Evolutionary conservation across 2,113 vertebrate species (phyloP).

Genomic region (Hiodon alosoides): DNA sequence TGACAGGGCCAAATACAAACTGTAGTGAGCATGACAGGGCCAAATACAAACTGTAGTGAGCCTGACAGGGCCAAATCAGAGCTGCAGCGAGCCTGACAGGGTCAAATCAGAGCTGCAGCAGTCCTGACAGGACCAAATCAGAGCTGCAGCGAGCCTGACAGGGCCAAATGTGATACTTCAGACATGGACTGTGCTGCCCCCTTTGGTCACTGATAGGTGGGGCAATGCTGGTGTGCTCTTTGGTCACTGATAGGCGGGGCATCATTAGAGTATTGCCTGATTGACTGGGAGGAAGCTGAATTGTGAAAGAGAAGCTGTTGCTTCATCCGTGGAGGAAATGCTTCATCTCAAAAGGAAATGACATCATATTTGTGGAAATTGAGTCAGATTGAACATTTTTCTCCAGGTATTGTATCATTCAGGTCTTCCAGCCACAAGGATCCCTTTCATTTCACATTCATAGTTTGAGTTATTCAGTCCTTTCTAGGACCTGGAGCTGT

Average conservation of each 20-base stretch:
- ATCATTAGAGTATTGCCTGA: slow-evolving; percentile 10
- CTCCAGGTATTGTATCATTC: slow-evolving; percentile 16
- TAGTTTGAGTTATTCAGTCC: slow-evolving; percentile 20
- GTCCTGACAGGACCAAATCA: too few relatives aligned
- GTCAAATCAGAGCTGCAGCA: too few relatives aligned
- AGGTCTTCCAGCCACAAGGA: not conserved
- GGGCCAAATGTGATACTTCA: too few relatives aligned
- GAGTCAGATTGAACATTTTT: slow-evolving; percentile 6
- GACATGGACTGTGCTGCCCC: not conserved
- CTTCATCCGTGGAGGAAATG: slow-evolving; percentile 19
- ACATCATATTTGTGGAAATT: slow-evolving; percentile 26
- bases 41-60: too few relatives aligned
- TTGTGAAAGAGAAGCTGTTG: slow-evolving; percentile 11
- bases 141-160: too few relatives aligned
- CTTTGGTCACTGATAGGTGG: not conserved
- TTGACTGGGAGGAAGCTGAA: slow-evolving; percentile 6
- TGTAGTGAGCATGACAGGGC: too few relatives aligned
- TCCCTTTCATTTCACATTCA: slow-evolving; percentile 20
- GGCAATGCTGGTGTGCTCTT: too few relatives aligned
- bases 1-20: too few relatives aligned
- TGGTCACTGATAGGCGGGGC: not conserved
- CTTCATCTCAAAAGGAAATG: slow-evolving; percentile 32
- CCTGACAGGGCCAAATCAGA: too few relatives aligned
- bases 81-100: too few relatives aligned
- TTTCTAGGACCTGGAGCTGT: not conserved